Evolutionary conservation across 2,113 vertebrate species (phyloP).

Genomic region (Lepus europaeus): DNA sequence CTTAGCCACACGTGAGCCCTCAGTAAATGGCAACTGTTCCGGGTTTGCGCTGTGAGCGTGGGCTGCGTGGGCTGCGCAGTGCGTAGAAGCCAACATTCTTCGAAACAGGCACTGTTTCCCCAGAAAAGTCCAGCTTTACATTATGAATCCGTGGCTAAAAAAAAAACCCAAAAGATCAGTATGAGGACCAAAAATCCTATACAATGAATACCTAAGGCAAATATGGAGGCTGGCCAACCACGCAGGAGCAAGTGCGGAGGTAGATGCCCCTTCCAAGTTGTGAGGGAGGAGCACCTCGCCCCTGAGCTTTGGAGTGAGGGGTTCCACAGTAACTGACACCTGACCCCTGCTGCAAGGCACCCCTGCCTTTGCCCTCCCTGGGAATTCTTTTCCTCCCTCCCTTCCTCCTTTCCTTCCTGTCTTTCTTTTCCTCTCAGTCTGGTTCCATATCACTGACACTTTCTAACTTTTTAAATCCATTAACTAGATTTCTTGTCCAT

Average conservation of each 20-base stretch:
- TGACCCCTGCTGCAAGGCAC: background rate
- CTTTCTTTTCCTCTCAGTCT: background rate
- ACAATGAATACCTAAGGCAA: too few species aligned
- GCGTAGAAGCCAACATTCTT: background rate
- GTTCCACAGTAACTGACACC: background rate
- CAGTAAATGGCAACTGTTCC: accelerated
- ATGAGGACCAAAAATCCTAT: background rate
- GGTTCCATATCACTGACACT: background rate
- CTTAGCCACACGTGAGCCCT: background rate
- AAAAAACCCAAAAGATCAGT: background rate
- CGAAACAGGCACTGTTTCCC: background rate
- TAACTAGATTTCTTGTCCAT: background rate
- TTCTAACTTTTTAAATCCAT: background rate
- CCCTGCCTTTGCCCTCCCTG: background rate
- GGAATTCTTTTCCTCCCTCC: too few species aligned
- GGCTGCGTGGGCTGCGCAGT: accelerated
- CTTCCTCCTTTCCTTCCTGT: background rate
- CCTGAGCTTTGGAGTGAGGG: background rate
- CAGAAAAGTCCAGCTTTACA: background rate
- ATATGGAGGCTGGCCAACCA: background rate
- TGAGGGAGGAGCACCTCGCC: too few species aligned
- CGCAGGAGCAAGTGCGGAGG: background rate
- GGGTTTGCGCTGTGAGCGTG: background rate
- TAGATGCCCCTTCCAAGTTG: background rate
- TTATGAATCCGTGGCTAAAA: background rate